phyloP scores from a whole-genome alignment of 2,113 vertebrate genomes.

The Empidonax traillii region DNA sequence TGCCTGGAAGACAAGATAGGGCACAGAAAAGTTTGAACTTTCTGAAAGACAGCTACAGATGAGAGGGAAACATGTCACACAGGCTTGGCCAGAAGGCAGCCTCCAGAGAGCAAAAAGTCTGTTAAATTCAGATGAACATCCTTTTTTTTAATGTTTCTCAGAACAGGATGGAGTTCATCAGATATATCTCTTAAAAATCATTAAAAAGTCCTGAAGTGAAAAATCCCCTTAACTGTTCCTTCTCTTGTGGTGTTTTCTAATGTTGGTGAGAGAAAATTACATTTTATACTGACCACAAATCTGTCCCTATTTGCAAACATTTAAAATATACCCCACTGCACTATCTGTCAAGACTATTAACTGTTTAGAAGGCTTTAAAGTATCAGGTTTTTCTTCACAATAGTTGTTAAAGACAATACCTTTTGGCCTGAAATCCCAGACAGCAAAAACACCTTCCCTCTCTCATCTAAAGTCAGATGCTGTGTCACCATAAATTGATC shows the following conservation, averaged over 20 bases:
- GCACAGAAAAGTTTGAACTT: neutral
- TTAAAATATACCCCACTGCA: neutral
- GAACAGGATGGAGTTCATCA: neutral
- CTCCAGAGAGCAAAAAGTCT: accelerated
- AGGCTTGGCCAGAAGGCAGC: neutral
- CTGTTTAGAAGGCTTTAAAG: neutral
- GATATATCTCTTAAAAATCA: neutral
- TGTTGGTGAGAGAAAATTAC: neutral
- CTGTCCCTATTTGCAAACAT: neutral
- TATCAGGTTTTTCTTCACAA: neutral
- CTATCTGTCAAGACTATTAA: neutral
- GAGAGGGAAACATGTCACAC: neutral
- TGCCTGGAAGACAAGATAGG: neutral
- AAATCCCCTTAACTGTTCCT: neutral
- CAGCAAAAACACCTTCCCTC: neutral
- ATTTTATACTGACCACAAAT: neutral
- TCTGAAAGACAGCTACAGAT: neutral
- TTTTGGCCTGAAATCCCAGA: neutral
- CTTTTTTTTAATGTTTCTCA: neutral
- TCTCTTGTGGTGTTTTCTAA: neutral
- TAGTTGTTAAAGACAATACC: neutral
- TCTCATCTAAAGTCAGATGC: neutral
- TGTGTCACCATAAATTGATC: neutral
- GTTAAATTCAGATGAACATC: neutral
- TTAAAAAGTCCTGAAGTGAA: neutral